phyloP scores from a whole-genome alignment of 2,113 vertebrate species.

The Pelecanoides urinatrix region DNA sequence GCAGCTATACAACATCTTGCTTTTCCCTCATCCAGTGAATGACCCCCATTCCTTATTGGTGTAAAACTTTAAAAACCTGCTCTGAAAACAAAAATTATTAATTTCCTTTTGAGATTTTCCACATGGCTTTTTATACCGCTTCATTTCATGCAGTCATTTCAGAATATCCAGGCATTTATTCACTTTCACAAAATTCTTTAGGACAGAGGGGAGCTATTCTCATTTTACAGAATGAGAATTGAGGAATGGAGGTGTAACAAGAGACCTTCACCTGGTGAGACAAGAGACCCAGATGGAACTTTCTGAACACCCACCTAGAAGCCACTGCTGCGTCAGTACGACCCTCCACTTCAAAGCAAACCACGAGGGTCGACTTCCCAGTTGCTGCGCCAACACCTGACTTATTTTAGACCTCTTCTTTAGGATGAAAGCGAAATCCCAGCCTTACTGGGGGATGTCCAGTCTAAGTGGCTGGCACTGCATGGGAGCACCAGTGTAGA shows the following conservation, averaged over 20 bases:
- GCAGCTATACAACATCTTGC: not conserved
- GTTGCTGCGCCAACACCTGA: not conserved
- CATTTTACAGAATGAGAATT: not conserved
- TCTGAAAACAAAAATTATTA: not conserved
- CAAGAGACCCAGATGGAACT: not conserved
- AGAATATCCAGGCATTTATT: not conserved
- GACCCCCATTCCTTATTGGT: not conserved
- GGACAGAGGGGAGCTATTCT: not conserved
- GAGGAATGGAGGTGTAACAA: not conserved
- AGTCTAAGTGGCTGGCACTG: not conserved
- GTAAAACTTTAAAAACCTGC: not conserved
- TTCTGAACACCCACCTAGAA: not conserved
- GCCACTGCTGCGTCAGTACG: not conserved
- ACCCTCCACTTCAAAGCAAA: not conserved
- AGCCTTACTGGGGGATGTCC: not conserved
- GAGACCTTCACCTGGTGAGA: not conserved
- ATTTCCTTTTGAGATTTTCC: not conserved
- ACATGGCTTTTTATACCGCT: not conserved
- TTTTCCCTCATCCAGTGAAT: not conserved
- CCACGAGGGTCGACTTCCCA: not conserved
- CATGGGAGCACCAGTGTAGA: not conserved
- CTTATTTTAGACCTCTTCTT: not conserved
- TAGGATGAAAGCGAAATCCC: not conserved
- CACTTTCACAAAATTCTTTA: not conserved
- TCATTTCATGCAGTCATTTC: not conserved